phyloP scores from a whole-genome alignment of 2,888 invertebrate species.

The Hypena proboscidalis region DNA sequence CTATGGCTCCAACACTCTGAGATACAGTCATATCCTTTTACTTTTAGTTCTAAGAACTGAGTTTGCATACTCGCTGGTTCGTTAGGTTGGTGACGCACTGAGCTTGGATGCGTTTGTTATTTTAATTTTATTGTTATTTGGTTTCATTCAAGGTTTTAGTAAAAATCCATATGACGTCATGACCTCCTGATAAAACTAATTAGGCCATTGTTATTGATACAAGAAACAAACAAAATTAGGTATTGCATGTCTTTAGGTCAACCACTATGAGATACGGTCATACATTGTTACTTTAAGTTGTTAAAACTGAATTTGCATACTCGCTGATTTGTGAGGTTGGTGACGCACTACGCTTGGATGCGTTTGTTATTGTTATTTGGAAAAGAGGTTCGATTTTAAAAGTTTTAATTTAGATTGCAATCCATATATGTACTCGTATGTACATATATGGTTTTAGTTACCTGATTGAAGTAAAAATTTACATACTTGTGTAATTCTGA shows the following conservation, averaged over 20 bases:
- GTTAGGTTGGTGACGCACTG: conserved; percentile 29
- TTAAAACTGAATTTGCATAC: conserved; percentile 57
- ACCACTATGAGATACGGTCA: conserved; percentile 22
- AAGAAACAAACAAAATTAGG: no score
- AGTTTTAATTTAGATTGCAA: no score
- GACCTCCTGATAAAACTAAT: no score
- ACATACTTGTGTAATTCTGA: no score
- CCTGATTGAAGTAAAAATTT: no score
- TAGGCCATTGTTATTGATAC: no score
- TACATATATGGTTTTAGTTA: no score
- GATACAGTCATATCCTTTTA: conserved; percentile 49
- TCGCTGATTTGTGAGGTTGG: conserved; percentile 23
- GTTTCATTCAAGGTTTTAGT: not conserved
- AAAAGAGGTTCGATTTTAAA: no score
- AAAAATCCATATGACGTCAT: no score
- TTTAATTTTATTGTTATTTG: not conserved
- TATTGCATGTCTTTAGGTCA: conserved; percentile 27
- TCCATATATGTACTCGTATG: no score
- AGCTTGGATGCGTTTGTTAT: not conserved
- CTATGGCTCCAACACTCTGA: conserved; percentile 26
- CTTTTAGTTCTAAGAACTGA: conserved; percentile 60
- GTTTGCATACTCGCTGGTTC: conserved; percentile 47
- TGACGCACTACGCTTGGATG: conserved; percentile 21
- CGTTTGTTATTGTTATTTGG: not conserved
- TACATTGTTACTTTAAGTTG: conserved; percentile 62